Evolutionary conservation across 2,797 vertebrate species (phyloP).

Genomic region (Chaenodraco wilsoni): DNA sequence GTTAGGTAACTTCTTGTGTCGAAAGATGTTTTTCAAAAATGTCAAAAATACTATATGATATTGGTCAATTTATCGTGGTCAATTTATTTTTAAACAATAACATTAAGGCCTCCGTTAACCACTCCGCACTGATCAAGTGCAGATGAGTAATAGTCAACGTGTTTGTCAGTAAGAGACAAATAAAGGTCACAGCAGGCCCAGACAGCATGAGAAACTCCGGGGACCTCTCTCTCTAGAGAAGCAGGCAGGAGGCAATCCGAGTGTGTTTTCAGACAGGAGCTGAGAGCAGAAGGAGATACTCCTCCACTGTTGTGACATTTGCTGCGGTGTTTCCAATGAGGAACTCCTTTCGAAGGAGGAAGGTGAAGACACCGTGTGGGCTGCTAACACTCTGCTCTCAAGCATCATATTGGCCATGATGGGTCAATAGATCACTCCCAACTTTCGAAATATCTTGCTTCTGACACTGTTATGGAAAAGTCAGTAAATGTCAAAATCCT

Average conservation of each 20-base stretch:
- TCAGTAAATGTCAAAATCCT: slow-evolving; percentile 11
- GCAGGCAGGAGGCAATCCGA: slow-evolving; percentile 36
- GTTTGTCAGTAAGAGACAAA: slow-evolving; percentile 27
- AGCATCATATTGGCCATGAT: slow-evolving; percentile 14
- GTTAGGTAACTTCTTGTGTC: neutral
- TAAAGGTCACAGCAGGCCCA: slow-evolving; percentile 26
- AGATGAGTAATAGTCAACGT: slow-evolving; percentile 19
- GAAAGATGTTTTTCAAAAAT: neutral
- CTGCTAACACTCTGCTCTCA: slow-evolving; percentile 45
- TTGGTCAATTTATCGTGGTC: neutral
- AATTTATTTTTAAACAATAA: neutral
- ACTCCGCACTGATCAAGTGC: neutral
- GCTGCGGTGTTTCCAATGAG: slow-evolving; percentile 50
- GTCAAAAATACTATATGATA: neutral
- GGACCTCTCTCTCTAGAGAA: slow-evolving; percentile 36
- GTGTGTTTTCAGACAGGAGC: slow-evolving; percentile 37
- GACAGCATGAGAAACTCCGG: slow-evolving; percentile 45
- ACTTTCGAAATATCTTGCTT: slow-evolving; percentile 40
- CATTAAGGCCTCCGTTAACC: neutral
- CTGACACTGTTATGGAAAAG: slow-evolving; percentile 5
- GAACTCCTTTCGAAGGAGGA: slow-evolving; percentile 67
- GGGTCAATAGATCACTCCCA: slow-evolving; percentile 19
- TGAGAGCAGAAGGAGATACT: slow-evolving; percentile 35
- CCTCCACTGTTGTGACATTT: slow-evolving; percentile 54
- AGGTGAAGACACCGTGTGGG: slow-evolving; percentile 47